Conservation (phyloP, 2,113 vertebrate species). For the Albula goreensis region DNA sequence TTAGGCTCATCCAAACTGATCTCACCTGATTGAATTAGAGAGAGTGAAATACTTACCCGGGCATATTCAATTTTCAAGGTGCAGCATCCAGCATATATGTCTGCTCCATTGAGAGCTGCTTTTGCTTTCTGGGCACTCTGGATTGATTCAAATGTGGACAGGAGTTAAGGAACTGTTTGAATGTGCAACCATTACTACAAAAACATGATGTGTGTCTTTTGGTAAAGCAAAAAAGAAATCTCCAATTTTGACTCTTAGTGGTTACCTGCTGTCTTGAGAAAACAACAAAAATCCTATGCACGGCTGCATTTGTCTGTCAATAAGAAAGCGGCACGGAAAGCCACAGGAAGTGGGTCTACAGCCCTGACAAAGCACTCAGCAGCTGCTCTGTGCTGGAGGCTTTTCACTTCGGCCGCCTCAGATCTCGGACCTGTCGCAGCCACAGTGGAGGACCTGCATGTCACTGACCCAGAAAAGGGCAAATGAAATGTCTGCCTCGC, state of each 20-base stretch:
- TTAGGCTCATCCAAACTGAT: background rate
- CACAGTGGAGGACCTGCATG: no score
- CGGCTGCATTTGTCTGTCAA: no score
- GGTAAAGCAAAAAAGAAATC: no score
- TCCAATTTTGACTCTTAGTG: no score
- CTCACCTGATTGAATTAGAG: background rate
- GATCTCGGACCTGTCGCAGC: no score
- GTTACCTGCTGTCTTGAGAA: no score
- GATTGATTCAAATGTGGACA: slow-evolving; percentile 81
- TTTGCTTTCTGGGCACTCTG: slow-evolving; percentile 92
- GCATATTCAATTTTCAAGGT: slow-evolving; percentile 95
- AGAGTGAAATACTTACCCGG: slow-evolving; percentile 76
- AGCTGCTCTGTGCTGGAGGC: no score
- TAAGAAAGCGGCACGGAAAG: background rate
- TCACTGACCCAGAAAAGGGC: no score
- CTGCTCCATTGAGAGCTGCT: slow-evolving; percentile 89
- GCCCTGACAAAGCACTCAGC: background rate
- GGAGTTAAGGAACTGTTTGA: slow-evolving; percentile 74
- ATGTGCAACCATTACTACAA: background rate
- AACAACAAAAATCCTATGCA: no score
- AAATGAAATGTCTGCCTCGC: no score
- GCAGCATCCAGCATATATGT: slow-evolving; percentile 95
- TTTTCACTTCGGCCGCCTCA: no score
- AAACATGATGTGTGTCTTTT: no score
- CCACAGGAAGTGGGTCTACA: background rate